Evolutionary conservation across 2,888 invertebrate species (phyloP).

Genomic region (Siphonodentalium dalli): DNA sequence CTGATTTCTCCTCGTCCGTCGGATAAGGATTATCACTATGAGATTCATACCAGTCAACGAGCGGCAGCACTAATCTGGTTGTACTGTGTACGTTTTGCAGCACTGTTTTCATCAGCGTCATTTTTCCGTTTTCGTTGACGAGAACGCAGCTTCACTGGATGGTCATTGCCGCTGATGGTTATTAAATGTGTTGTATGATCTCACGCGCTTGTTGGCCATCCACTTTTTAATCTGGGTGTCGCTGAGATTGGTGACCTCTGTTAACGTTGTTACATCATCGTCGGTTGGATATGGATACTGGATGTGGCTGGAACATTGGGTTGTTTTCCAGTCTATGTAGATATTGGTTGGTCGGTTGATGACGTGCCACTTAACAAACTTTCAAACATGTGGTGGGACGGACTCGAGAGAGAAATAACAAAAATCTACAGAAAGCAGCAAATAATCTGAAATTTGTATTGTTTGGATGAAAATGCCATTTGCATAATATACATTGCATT

Average conservation of each 20-base stretch:
- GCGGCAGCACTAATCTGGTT: constrained; percentile 34
- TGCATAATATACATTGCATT: no score
- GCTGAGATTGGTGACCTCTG: constrained; percentile 38
- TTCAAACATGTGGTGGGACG: no score
- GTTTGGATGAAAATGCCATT: no score
- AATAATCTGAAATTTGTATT: no score
- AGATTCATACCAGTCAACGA: constrained; percentile 42
- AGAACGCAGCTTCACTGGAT: constrained; percentile 51
- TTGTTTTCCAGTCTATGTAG: constrained; percentile 39
- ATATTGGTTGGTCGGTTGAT: no score
- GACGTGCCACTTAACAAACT: no score
- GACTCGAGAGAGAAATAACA: no score
- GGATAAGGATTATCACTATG: constrained; percentile 47
- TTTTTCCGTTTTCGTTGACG: constrained; percentile 30
- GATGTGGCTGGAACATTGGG: constrained; percentile 44
- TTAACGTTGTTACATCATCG: constrained; percentile 38
- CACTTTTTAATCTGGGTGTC: constrained; percentile 55
- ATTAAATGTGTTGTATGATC: constrained; percentile 55
- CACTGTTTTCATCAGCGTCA: no score
- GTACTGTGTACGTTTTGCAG: constrained; percentile 30
- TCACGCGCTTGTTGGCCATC: constrained; percentile 58
- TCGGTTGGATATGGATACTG: constrained; percentile 54
- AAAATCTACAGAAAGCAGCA: no score
- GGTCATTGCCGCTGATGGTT: constrained; percentile 55
- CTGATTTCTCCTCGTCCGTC: constrained; percentile 41